Evolutionary conservation across 2,888 invertebrate species (phyloP), one percentile per base, ranked within the genome.

Genomic region (Eupithecia pulchellata): DNA sequence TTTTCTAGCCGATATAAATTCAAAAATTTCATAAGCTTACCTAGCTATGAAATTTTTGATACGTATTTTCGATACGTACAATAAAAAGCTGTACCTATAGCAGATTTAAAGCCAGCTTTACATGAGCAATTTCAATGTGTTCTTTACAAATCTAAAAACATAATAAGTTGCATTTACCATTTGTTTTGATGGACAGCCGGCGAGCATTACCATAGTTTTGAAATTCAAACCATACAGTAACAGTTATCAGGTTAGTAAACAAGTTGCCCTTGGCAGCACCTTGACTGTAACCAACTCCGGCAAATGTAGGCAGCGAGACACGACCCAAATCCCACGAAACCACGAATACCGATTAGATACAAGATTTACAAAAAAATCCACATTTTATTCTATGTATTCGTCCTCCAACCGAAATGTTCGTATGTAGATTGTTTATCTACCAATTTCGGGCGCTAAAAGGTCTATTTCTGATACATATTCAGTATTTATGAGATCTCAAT

Each of bases 231-330:
- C 77, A 80, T 80, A 78, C 77, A 81, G 80, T 85, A 77, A 86
- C 86, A 82, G 81, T 83, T 78, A 78, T 71, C 61, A 75, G 75
- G 76, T 84, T 82, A 82, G 89, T 91, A 91, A 92, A 92, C 90
- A 91, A 86, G 80, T 86, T 89, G 85, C 89, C 89, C 89, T 89
- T 89, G 82, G 69, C 72, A 57, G 69, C 83, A 88, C 87, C 87
- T 89, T 89, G 87, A 84, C 82, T 80, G 69, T 58, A 25, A 27
- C 68, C 32, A 68, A 74, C 67, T 57, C 39, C 64, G 58, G 73
- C 78, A 72, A 80, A 85, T 81, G 79, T 76, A 81, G 82, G 77
- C 75, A 76, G 29, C 68, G 32, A 72, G 71, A 64, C 71, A 74
- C 78, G 81, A 84, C 80, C 78, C 81, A 82, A 81, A 87, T 85